Evolutionary conservation across 2,888 invertebrate genomes (phyloP), one percentile per base, ranked within the genome.

Genomic region (Clitarchus hookeri): DNA sequence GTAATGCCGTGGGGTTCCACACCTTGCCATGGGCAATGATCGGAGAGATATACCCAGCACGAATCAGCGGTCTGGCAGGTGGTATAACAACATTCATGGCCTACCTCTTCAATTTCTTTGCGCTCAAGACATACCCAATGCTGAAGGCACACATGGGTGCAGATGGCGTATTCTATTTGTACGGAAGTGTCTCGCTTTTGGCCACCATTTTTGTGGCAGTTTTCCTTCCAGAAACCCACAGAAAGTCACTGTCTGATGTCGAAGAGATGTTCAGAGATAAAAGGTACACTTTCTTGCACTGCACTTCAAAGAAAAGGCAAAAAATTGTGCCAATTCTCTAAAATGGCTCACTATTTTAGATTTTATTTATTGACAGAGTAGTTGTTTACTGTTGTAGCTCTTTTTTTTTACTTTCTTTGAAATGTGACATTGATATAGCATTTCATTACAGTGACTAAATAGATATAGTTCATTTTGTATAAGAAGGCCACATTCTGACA

Each of bases 21-120:
- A 92, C 93, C 0, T 89, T 94, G 6, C 94, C 94, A 0, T 94
- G 93, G 89, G 93, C 93, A 0, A 92, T 94, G 92, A 90, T 93
- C 0, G 93, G 93, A 0, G 94, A 94, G 89, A 92, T 96, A 6
- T 93, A 96, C 16, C 94, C 94, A 0, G 89, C 91, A 19, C 92
- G 92, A 85, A 92, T 94, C 0, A 91, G 93, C 48, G 94, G 94
- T 4, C 84, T 89, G 25, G 92, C 93, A 0, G 91, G 93, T 0
- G 93, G 93, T 0, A 85, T 93, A 0, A 92, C 92, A 0, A 91
- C 92, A 0, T 92, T 92, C 83, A 87, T 91, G 0, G 93, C 92
- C 0, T 94, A 93, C 87, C 89, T 92, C 8, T 93, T 93, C 88
- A 93, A 93, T 88, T 94, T 94, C 87, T 89, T 93, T 2, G 91